phyloP scores from a whole-genome alignment of 2,113 vertebrate genomes.

The Anthoscopus minutus region DNA sequence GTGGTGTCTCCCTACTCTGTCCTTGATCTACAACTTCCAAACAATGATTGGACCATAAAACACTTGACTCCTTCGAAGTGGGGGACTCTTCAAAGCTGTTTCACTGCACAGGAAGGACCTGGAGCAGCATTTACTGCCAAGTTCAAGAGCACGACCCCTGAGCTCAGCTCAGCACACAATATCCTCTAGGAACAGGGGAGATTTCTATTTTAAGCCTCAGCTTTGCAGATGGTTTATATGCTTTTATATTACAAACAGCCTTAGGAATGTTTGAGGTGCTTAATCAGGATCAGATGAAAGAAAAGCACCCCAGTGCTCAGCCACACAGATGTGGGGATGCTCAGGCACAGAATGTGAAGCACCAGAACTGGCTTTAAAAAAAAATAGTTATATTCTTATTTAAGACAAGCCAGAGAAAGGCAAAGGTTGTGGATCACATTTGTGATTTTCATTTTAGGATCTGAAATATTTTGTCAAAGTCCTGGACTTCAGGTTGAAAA shows the following conservation, averaged over 20 bases:
- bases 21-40: neutral
- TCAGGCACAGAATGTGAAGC: neutral
- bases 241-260: neutral
- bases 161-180: neutral
- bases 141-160: neutral
- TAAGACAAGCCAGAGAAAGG: neutral
- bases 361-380: neutral
- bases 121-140: neutral
- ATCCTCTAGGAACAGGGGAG: neutral
- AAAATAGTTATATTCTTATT: neutral
- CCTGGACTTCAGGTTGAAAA: neutral
- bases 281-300: neutral
- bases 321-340: neutral
- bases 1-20: neutral
- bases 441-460: neutral
- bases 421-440: neutral
- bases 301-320: neutral
- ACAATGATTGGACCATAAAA: neutral
- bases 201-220: constrained; percentile 4
- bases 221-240: neutral
- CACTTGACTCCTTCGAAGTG: neutral
- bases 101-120: neutral
- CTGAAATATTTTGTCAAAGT: neutral
- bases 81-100: neutral
- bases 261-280: constrained; percentile 10